Evolutionary conservation across 2,113 vertebrate genomes (phyloP), one percentile per base, ranked within the genome.

Genomic region (Prunella fulvescens): DNA sequence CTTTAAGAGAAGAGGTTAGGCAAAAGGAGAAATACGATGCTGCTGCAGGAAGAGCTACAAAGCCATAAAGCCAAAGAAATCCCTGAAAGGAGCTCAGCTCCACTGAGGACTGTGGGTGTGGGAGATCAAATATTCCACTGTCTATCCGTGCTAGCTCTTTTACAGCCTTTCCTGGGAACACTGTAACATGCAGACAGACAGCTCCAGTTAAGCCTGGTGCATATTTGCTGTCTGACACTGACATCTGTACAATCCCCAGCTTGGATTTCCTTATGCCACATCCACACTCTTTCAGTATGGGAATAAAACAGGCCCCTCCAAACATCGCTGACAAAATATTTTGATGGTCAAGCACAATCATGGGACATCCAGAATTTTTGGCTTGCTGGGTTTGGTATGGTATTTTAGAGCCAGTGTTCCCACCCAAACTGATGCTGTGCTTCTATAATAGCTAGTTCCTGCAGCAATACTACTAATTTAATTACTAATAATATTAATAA

Each of bases 161-260:
- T 31, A 24, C 48, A 84, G 44, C 35, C 67, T 73, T 83, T 86
- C 14, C 37, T n/a, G 40, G 39, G 48, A 95, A 26, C 51, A 20
- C n/a, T 28, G 20, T 16, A 53, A 64, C 0, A 0, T 23, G 11
- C n/a, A 35, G 56, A 58, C 12, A 60, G 51, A 40, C 37, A 71
- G 35, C 29, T 47, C 11, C 1, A 45, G 54, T 31, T 67, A 64
- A 85, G 69, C 51, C 74, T 78, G 19, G 42, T 13, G 42, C 39
- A 10, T 40, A 44, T 82, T 58, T 90, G 29, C 61, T 66, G 56
- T 35, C 56, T 76, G 57, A 74, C 79, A 50, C 37, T 5, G 42
- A 65, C 50, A 37, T 74, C 40, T 54, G 74, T 40, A 53, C 42
- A 31, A 16, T 17, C 35, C 76, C n/a, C 61, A 70, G 31, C n/a